Evolutionary conservation across 2,888 invertebrate genomes (phyloP).

Genomic region (Drosophila neotestacea): DNA sequence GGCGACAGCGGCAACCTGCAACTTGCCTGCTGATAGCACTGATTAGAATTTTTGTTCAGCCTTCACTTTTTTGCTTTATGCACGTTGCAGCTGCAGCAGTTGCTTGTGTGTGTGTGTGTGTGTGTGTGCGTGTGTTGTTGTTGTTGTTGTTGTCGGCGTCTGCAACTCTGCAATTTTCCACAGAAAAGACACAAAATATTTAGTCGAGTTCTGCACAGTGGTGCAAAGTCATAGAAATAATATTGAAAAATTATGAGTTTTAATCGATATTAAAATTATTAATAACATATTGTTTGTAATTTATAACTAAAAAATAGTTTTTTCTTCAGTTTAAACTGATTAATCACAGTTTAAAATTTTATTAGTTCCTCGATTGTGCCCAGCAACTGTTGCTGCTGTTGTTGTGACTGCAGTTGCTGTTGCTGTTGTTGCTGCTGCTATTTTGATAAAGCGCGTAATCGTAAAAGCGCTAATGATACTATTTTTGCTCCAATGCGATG

Average conservation of each 20-base stretch:
- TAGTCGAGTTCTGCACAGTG: slow-evolving; percentile 56
- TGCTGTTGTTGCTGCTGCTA: slow-evolving; percentile 46
- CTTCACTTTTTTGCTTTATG: slow-evolving; percentile 40
- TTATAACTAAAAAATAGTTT: neutral
- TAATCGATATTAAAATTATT: neutral
- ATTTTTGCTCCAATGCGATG: slow-evolving; percentile 77
- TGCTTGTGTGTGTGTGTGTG: slow-evolving; percentile 9
- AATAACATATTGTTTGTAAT: neutral
- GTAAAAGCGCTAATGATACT: slow-evolving; percentile 81
- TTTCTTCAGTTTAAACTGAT: neutral
- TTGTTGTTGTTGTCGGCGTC: slow-evolving; percentile 20
- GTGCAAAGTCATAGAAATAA: neutral
- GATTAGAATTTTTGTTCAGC: slow-evolving; percentile 72
- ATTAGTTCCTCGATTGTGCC: slow-evolving; percentile 13
- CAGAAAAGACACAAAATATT: slow-evolving; percentile 69
- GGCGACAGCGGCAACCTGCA: slow-evolving; percentile 24
- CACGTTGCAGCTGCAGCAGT: slow-evolving; percentile 33
- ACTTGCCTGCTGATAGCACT: slow-evolving; percentile 66
- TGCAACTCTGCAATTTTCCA: slow-evolving; percentile 55
- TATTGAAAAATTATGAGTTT: neutral
- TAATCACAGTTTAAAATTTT: slow-evolving; percentile 13
- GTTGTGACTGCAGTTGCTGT: neutral
- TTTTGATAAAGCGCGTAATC: slow-evolving; percentile 81
- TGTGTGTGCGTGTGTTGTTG: neutral
- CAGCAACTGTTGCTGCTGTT: slow-evolving; percentile 25